A percentile compares a stretch with the other conserved stretches of the same genome.
phyloP scores from a whole-genome alignment of 2,888 invertebrate species.

The Timema podura region DNA sequence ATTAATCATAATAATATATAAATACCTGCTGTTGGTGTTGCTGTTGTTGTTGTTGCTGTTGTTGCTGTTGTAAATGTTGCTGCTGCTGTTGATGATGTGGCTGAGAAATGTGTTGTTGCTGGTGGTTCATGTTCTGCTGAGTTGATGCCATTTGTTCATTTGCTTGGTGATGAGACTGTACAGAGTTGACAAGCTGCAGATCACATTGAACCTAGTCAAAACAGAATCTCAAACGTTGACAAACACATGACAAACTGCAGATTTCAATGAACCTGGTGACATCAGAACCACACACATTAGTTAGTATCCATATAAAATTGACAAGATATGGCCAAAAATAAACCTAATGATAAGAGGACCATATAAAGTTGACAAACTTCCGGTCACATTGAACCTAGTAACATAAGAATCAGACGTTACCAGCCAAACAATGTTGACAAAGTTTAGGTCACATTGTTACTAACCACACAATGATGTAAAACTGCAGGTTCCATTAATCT shows the following conservation, averaged over 20 bases:
- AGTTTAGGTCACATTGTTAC: too few relatives aligned
- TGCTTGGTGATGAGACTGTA: conserved; percentile 38
- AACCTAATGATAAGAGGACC: too few relatives aligned
- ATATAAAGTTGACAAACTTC: too few relatives aligned
- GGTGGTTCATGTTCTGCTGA: conserved; percentile 23
- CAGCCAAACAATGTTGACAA: too few relatives aligned
- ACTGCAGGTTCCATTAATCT: too few relatives aligned
- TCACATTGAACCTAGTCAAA: conserved; percentile 27
- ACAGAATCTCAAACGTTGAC: not conserved
- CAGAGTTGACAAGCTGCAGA: conserved; percentile 32
- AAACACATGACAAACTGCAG: not conserved
- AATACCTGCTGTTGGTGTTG: conserved; percentile 21
- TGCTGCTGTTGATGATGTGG: conserved; percentile 40
- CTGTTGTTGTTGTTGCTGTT: conserved; percentile 23
- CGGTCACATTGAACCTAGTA: too few relatives aligned
- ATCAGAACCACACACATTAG: too few relatives aligned
- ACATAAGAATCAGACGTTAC: too few relatives aligned
- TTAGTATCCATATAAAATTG: too few relatives aligned
- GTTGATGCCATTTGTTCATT: conserved; percentile 38
- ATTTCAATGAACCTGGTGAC: too few relatives aligned
- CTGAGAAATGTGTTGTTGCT: conserved; percentile 38
- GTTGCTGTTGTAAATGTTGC: conserved; percentile 50
- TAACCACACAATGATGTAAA: too few relatives aligned
- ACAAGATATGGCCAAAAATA: too few relatives aligned
- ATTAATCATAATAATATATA: not conserved